phyloP scores from a whole-genome alignment of 2,797 vertebrate genomes.

The Poecilia wingei region DNA sequence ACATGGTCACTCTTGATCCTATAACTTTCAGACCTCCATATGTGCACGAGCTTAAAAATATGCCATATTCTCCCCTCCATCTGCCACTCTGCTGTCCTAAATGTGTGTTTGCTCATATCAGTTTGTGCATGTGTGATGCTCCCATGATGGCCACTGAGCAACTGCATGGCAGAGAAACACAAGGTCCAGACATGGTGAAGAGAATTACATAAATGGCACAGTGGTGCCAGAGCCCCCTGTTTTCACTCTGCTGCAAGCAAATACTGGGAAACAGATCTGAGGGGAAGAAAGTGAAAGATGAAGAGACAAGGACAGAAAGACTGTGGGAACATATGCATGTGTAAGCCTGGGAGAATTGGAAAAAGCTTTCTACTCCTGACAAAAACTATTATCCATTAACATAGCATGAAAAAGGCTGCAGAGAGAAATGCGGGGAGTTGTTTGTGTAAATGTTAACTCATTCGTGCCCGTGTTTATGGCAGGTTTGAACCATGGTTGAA shows the following conservation, averaged over 20 bases:
- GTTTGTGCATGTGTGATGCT: constrained; percentile 39
- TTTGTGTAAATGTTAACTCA: constrained; percentile 11
- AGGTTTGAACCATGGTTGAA: neutral
- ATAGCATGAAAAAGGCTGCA: neutral
- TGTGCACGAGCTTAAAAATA: neutral
- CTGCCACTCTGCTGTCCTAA: constrained; percentile 61
- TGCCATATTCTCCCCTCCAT: constrained; percentile 47
- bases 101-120: constrained; percentile 13
- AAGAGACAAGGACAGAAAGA: constrained; percentile 35
- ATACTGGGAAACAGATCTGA: constrained; percentile 52
- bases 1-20: neutral
- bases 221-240: constrained; percentile 48
- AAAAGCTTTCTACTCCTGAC: constrained; percentile 3
- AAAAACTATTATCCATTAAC: neutral
- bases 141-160: constrained; percentile 53
- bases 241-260: constrained; percentile 54
- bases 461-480: constrained; percentile 3
- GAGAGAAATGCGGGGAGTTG: constrained; percentile 1
- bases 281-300: constrained; percentile 24
- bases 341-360: neutral
- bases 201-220: constrained; percentile 58
- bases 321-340: constrained; percentile 10
- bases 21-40: neutral
- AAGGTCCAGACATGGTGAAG: constrained; percentile 45
- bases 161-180: constrained; percentile 56